Evolutionary conservation across 2,797 vertebrate genomes (phyloP).

Genomic region (Acipenser ruthenus): DNA sequence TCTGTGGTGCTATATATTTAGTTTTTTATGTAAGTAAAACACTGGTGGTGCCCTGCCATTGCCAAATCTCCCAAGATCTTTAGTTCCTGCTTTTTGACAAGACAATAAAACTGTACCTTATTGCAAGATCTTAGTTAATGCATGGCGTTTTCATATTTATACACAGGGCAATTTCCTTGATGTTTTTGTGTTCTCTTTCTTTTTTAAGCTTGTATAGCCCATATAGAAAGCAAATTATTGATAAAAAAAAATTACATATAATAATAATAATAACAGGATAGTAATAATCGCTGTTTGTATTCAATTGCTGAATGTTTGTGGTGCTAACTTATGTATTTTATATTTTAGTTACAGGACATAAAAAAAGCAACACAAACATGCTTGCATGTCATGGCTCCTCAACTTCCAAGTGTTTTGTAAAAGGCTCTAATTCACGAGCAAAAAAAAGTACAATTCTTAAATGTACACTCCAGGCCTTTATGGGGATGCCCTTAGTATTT

Average conservation of each 20-base stretch:
- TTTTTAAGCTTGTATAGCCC: conserved; percentile 25
- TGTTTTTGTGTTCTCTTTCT: conserved; percentile 24
- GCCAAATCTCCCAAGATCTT: conserved; percentile 34
- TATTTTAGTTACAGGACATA: conserved; percentile 15
- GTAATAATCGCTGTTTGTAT: conserved; percentile 30
- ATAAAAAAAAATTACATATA: conserved; percentile 11
- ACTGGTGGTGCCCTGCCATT: conserved; percentile 43
- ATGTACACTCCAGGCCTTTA: no score
- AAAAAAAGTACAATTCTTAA: no score
- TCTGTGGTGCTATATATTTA: conserved; percentile 85
- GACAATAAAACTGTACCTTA: conserved; percentile 27
- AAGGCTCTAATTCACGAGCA: no score
- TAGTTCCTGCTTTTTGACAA: conserved; percentile 26
- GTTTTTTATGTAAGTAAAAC: conserved; percentile 39
- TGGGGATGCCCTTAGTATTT: no score
- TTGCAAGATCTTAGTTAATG: conserved; percentile 32
- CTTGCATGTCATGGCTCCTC: conserved; percentile 34
- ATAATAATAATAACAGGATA: conserved; percentile 28
- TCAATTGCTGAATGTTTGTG: conserved; percentile 42
- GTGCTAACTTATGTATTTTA: conserved; percentile 57
- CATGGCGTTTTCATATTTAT: conserved; percentile 41
- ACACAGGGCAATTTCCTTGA: conserved; percentile 27
- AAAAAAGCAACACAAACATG: conserved; percentile 20
- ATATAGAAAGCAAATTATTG: conserved; percentile 16
- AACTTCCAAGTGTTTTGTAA: conserved; percentile 24